Percentiles rank a stretch among this genome's conserved stretches.
Conservation (phyloP, 2,888 invertebrate genomes). For the Heptascelio sp. region DNA sequence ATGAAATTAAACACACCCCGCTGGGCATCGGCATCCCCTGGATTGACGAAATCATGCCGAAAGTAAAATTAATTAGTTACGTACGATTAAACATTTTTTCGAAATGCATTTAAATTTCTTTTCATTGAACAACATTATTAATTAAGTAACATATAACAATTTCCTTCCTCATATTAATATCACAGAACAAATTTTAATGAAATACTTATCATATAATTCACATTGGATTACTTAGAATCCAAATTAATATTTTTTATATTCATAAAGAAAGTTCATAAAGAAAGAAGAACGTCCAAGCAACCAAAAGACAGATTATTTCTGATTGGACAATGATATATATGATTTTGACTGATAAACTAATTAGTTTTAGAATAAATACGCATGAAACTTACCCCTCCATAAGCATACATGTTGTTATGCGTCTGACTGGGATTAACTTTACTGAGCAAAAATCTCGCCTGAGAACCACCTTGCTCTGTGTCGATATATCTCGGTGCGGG, state of each 20-base stretch:
- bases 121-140: too few species aligned
- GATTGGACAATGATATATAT: too few species aligned
- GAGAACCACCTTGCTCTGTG: constrained; percentile 99
- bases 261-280: too few species aligned
- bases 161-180: too few species aligned
- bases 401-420: constrained; percentile 99
- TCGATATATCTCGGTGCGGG: constrained; percentile 99
- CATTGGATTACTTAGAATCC: too few species aligned
- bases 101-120: too few species aligned
- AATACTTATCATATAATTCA: too few species aligned
- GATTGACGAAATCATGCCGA: constrained; percentile 82
- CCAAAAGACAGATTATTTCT: too few species aligned
- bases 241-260: too few species aligned
- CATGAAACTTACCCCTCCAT: constrained; percentile 93
- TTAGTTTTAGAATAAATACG: constrained; percentile 1
- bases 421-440: constrained; percentile 99
- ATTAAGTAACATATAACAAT: too few species aligned
- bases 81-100: constrained; percentile 46
- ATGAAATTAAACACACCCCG: constrained; percentile 88
- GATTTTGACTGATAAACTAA: background rate
- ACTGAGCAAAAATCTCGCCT: constrained; percentile 99
- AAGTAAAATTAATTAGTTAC: constrained; percentile 83
- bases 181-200: too few species aligned
- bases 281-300: too few species aligned
- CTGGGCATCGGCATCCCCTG: constrained; percentile 91